These are phyloP conservation scores for Alfaro cultratus DNA, from an alignment of 2,797 vertebrate species.

Conservation along the genomic window DNA sequence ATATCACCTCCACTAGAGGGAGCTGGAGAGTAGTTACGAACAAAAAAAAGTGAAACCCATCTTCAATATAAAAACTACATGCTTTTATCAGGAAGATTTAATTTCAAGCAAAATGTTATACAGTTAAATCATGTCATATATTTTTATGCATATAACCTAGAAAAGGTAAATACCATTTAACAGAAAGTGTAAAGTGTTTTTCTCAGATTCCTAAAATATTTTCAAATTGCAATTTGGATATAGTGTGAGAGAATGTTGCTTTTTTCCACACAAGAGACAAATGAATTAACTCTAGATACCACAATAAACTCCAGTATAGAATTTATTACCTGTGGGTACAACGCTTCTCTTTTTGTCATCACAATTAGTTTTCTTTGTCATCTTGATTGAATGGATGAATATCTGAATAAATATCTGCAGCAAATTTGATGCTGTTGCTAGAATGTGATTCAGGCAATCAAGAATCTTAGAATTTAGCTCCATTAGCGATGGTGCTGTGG, in stretches of 20 bases:
- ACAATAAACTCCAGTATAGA: neutral
- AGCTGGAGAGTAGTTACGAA: neutral
- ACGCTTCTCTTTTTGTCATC: neutral
- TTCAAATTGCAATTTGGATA: neutral
- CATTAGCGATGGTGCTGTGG: neutral
- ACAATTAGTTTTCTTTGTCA: neutral
- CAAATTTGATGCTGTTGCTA: constrained; percentile 1
- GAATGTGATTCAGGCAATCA: neutral
- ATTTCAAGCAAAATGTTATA: neutral
- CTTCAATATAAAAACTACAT: neutral
- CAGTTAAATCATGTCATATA: neutral
- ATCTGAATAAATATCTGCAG: neutral
- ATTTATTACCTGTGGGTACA: neutral
- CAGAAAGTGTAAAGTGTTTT: neutral
- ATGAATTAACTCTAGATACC: neutral
- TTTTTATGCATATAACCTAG: neutral
- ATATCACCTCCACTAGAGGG: neutral
- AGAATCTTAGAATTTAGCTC: neutral
- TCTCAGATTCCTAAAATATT: neutral
- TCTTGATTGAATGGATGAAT: too few species aligned
- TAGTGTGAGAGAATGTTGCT: neutral
- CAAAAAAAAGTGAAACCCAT: neutral
- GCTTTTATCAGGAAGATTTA: neutral
- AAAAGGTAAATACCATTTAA: neutral
- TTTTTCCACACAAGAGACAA: neutral